Base-by-base conservation (phyloP, 2,888 invertebrate genomes). In the Erpobdella octoculata region DNA sequence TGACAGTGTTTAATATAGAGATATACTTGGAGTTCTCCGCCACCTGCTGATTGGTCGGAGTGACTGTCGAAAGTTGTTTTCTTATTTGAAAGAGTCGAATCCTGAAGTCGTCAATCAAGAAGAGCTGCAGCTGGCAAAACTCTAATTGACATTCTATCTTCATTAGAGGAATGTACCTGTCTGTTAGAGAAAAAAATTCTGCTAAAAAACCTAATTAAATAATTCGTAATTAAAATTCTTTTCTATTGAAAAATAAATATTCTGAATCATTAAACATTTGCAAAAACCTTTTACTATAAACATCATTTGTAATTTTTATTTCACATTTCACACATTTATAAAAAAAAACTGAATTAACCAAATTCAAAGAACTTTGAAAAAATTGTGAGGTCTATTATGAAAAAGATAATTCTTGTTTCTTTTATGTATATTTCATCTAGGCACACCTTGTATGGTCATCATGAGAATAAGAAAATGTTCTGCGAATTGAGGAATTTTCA, bases 41-140 rank as follows among this genome's bases (percentile, higher is more conserved):
- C 59, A 78, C 77, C 36, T 78, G 77, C 61, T 79, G 77, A 78
- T 87, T 87, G 61, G 86, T 86, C 3, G 59, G 53, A 9, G 38
- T 69, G n/a, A 53, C 64, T 25, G 64, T 25, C 62, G 87, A 86
- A 36, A 65, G 28, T n/a, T 72, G 69, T 38, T 70, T 69, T 78
- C 73, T 73, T 64, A 94, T 83, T 83, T 96, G 95, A 8, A 91
- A 87, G 65, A 95, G 85, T 65, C 95, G 88, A 18, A 93, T 87
- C 37, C 94, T 88, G 85, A 91, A 92, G 81, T 94, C 94, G 78
- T 95, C 95, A 71, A 95, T 86, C 62, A 95, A 83, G 78, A 94
- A 93, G 28, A 93, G 83, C 81, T 95, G 94, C 2, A 96, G 85
- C 75, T 92, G 90, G 33, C 94, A 85, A 84, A 96, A 96, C 80